Conservation (phyloP, 2,113 vertebrate species). For the Acrocephalus arundinaceus region DNA sequence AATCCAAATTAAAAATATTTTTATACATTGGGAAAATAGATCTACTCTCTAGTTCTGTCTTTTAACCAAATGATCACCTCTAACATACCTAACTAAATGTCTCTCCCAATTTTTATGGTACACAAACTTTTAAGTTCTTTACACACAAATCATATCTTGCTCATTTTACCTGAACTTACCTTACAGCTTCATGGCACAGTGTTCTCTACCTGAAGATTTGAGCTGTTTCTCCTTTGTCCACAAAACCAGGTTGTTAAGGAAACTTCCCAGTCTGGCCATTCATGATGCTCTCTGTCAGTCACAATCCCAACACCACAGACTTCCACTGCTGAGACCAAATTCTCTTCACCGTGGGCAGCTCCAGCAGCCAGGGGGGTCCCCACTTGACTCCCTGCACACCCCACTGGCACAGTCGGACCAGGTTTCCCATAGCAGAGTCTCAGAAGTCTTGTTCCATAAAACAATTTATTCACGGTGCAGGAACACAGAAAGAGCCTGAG, state of each 20-base stretch:
- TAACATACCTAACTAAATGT: not conserved
- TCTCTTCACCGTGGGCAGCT: fast-evolving
- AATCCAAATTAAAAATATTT: not conserved
- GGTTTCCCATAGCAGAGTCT: not conserved
- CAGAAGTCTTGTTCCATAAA: not conserved
- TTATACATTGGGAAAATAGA: not conserved
- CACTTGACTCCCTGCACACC: fast-evolving
- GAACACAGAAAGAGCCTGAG: not conserved
- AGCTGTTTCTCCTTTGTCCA: not conserved
- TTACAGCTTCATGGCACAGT: not conserved
- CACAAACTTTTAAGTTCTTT: not conserved
- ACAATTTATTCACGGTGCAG: not conserved
- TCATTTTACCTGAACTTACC: not conserved
- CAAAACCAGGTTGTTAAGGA: not conserved
- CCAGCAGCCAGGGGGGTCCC: not conserved
- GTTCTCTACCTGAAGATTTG: not conserved
- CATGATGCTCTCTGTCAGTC: not conserved
- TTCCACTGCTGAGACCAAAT: too few species aligned
- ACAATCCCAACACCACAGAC: not conserved
- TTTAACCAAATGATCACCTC: not conserved
- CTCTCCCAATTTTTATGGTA: not conserved
- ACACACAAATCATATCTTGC: not conserved
- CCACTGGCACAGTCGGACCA: not conserved
- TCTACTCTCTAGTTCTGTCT: not conserved
- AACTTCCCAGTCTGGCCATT: not conserved